Evolutionary conservation across 2,888 invertebrate species (phyloP).

Genomic region (Stenodema calcarata): DNA sequence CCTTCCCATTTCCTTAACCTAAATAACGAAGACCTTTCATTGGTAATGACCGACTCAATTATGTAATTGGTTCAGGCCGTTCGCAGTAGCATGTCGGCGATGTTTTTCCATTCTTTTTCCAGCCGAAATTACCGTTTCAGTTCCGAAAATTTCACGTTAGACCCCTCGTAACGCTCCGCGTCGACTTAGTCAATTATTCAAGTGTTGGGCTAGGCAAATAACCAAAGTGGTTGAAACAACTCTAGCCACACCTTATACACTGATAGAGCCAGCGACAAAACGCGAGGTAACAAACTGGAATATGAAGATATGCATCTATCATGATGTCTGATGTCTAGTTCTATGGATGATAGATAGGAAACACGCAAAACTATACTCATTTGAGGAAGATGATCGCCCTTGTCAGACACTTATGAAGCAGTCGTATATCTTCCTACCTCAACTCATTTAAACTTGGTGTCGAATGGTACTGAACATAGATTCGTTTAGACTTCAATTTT

Average conservation of each 20-base stretch:
- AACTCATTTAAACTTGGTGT: no score
- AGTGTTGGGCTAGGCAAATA: slow-evolving; percentile 6
- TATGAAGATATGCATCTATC: neutral
- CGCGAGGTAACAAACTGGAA: neutral
- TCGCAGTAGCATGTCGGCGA: neutral
- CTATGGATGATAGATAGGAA: no score
- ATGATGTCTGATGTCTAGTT: no score
- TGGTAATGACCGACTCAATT: slow-evolving; percentile 42
- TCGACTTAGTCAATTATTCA: neutral
- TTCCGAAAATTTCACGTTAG: neutral
- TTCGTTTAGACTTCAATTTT: no score
- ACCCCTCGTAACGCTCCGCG: neutral
- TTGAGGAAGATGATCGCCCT: no score
- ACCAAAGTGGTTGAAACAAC: neutral
- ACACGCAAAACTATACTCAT: no score
- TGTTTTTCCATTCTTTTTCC: neutral
- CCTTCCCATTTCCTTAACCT: slow-evolving; percentile 21
- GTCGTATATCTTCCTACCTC: no score
- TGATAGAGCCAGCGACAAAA: neutral
- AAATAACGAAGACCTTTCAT: slow-evolving; percentile 39
- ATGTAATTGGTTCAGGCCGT: slow-evolving; percentile 42
- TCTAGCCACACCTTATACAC: neutral
- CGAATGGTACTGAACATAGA: no score
- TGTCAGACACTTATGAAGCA: no score
- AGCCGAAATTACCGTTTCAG: neutral